Evolutionary conservation across 2,888 invertebrate species (phyloP).

Genomic region (Cosmia pyralina): DNA sequence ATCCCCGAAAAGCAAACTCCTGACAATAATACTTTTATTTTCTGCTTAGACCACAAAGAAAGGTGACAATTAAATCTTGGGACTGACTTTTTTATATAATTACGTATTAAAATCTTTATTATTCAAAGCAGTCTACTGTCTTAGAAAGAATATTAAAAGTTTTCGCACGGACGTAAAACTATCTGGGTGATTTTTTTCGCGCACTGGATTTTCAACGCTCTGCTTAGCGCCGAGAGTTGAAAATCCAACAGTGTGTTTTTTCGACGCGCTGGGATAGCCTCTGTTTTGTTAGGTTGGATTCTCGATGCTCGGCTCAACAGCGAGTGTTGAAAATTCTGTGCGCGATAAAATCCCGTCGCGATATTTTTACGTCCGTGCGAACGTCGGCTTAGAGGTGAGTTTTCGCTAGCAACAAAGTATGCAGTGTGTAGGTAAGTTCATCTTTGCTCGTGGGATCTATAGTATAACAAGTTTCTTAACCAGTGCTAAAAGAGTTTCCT

Average conservation of each 20-base stretch:
- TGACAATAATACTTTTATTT: neutral
- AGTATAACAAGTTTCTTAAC: neutral
- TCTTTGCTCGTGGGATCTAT: neutral
- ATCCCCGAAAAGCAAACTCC: neutral
- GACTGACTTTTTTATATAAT: neutral
- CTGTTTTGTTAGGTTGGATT: too few relatives aligned
- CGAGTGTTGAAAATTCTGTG: too few relatives aligned
- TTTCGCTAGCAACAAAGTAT: neutral
- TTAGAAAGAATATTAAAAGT: slow-evolving; percentile 14
- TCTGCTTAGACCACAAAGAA: neutral
- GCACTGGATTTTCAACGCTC: too few relatives aligned
- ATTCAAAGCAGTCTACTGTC: neutral
- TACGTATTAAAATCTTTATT: neutral
- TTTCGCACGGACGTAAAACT: too few relatives aligned
- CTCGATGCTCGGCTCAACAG: too few relatives aligned
- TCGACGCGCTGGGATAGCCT: too few relatives aligned
- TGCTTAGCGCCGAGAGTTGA: too few relatives aligned
- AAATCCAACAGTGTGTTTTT: too few relatives aligned
- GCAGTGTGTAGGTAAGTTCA: neutral
- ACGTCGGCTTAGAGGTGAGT: neutral
- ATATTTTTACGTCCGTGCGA: too few relatives aligned
- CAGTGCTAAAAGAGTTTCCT: neutral
- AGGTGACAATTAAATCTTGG: neutral
- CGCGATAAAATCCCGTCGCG: too few relatives aligned
- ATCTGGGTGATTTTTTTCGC: too few relatives aligned